Evolutionary conservation across 1,140 invertebrate species (phyloP), one percentile per base, ranked within the genome.

Genomic region (Apocrypta bakeri): DNA sequence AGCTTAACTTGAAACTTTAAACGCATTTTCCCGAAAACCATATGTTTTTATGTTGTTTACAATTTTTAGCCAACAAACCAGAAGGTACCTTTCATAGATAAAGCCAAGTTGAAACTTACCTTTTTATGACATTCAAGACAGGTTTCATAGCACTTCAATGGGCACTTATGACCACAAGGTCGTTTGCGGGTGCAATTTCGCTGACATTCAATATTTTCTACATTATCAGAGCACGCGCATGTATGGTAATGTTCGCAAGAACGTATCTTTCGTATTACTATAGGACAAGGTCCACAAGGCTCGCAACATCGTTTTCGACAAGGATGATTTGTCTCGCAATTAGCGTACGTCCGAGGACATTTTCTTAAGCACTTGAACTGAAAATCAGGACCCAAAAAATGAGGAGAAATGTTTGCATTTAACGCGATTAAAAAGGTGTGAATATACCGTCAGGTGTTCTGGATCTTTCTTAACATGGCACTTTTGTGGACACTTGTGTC

Each of bases 221-320:
- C 7, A 7, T 56, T 56, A 56, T 21, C 48, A 7, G 17, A 56
- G 7, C 17, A 4, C 21, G n/a, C 6, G 6, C n/a, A 21, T 6
- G 3, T 79, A 24, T 48, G 27, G 84, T 94, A 93, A 66, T 90
- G 89, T 84, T 93, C 94, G n/a, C 79, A 87, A 2, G 86, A 87
- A 42, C 92, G 88, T 17, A 87, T 87, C 84, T 93, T 94, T 17
- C 78, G 68, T n/a, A 93, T 91, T n/a, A 68, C 64, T 14, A 93
- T 88, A n/a, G 85, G 79, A 85, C 94, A 94, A 2, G 85, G 12
- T 21, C 89, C 89, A 87, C 94, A 94, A 24, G 87, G 85, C 84
- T 94, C 91, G 83, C 87, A 89, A 82, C 94, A 94, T 12, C 79
- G 63, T 84, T 91, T 93, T 0, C 82, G 72, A 78, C 94, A 94